Percentiles rank a stretch among this genome's conserved stretches.
phyloP scores from a whole-genome alignment of 2,888 invertebrate species.

The Blomia tropicalis region DNA sequence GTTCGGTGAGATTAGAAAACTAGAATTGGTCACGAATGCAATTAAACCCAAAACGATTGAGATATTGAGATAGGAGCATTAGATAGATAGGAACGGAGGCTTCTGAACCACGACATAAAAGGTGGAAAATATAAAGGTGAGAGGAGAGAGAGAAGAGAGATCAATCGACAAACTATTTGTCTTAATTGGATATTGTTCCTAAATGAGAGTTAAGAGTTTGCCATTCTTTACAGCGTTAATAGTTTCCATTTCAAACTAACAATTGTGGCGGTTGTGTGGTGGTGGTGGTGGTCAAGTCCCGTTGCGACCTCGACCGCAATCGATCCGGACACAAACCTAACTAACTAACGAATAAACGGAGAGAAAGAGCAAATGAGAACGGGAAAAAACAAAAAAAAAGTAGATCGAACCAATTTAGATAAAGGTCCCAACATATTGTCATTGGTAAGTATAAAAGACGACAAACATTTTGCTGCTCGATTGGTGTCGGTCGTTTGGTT shows the following conservation, averaged over 20 bases:
- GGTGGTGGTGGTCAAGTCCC: no score
- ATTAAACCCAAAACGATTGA: no score
- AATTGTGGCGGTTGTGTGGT: background rate
- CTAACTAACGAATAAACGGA: background rate
- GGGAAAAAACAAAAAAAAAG: background rate
- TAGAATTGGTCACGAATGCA: slow-evolving; percentile 13
- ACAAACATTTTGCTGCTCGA: background rate
- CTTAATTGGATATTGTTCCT: slow-evolving; percentile 5
- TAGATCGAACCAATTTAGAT: slow-evolving; percentile 14
- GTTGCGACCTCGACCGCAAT: background rate
- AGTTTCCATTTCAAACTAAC: background rate
- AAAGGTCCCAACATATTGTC: background rate
- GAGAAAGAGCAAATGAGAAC: background rate
- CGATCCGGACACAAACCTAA: background rate
- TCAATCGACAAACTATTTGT: slow-evolving; percentile 6
- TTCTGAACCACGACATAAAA: background rate
- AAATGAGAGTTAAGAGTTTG: no score
- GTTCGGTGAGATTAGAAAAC: slow-evolving; percentile 1
- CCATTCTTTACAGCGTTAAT: background rate
- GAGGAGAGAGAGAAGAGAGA: no score
- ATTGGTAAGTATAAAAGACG: background rate
- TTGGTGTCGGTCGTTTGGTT: background rate
- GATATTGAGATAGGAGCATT: no score
- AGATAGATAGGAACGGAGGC: background rate
- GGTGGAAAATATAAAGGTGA: no score